Evolutionary conservation across 2,888 invertebrate genomes (phyloP).

Genomic region (Leptopilina drosophilae): DNA sequence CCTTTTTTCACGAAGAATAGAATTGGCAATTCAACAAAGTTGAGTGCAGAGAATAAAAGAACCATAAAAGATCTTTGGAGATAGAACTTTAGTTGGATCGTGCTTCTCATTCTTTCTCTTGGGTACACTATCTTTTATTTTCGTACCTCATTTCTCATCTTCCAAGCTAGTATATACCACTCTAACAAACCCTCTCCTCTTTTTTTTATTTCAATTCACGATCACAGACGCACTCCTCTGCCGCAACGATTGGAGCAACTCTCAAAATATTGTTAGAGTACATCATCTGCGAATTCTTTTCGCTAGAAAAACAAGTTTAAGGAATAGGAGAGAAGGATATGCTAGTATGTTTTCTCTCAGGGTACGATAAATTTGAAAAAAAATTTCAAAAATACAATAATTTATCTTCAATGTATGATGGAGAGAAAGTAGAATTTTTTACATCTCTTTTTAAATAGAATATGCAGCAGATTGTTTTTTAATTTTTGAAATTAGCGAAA

Average conservation of each 20-base stretch:
- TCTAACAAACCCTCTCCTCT: too few species aligned
- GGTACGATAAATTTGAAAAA: conserved; percentile 12
- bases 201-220: conserved; percentile 26
- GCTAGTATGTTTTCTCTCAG: conserved; percentile 12
- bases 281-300: conserved; percentile 24
- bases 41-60: conserved; percentile 19
- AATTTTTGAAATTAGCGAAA: too few species aligned
- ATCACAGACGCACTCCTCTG: background rate
- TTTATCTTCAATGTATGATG: background rate
- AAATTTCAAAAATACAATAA: background rate
- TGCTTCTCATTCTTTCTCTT: conserved; percentile 44
- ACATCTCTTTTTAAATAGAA: too few species aligned
- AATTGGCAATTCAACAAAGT: conserved; percentile 14
- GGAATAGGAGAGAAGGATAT: background rate
- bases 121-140: conserved; percentile 9
- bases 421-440: too few species aligned
- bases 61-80: conserved; percentile 54
- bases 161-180: background rate
- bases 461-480: too few species aligned
- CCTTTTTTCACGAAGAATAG: too few species aligned
- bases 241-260: conserved; percentile 20
- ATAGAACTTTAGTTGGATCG: conserved; percentile 55
- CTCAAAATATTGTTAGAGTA: conserved; percentile 29
- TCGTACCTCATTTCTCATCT: conserved; percentile 18
- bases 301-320: conserved; percentile 20